phyloP scores from a whole-genome alignment of 2,113 vertebrate species.

The Arothron firmamentum region DNA sequence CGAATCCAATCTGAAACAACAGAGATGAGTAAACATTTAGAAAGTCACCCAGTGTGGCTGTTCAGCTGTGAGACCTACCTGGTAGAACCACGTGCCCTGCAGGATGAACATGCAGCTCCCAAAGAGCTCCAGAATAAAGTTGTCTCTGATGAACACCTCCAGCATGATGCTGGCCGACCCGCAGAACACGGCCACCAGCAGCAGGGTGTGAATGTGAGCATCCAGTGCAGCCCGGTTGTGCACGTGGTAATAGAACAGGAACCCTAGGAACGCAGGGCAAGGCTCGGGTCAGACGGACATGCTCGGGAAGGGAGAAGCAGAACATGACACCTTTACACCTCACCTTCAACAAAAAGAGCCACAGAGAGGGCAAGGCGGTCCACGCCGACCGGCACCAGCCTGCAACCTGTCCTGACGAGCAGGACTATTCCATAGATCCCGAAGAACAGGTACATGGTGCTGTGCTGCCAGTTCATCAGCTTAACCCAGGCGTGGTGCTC shows the following conservation, averaged over 20 bases:
- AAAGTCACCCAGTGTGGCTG: neutral
- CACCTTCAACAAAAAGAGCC: slow-evolving; percentile 88
- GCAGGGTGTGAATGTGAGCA: slow-evolving; percentile 86
- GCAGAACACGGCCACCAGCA: slow-evolving; percentile 78
- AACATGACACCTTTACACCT: neutral
- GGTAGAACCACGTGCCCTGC: slow-evolving; percentile 97
- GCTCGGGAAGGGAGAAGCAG: neutral
- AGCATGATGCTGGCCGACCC: slow-evolving; percentile 70
- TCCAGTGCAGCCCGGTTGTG: slow-evolving; percentile 81
- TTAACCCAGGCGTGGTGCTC: slow-evolving; percentile 79
- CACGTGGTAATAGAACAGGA: slow-evolving; percentile 89
- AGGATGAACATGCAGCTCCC: slow-evolving; percentile 78
- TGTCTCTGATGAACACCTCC: slow-evolving; percentile 81
- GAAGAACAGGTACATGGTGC: slow-evolving; percentile 96
- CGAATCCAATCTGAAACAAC: slow-evolving; percentile 84
- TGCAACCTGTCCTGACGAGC: slow-evolving; percentile 62
- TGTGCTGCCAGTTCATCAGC: slow-evolving; percentile 98
- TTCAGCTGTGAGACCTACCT: slow-evolving; percentile 72
- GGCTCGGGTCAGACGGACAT: neutral
- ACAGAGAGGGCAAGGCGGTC: slow-evolving; percentile 80
- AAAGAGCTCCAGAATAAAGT: slow-evolving; percentile 83
- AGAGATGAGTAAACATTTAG: neutral
- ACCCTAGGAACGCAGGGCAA: slow-evolving; percentile 47
- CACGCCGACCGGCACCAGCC: slow-evolving; percentile 71
- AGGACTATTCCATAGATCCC: slow-evolving; percentile 79